A percentile compares a stretch with the other conserved stretches of the same genome.
phyloP scores from a whole-genome alignment of 2,113 vertebrate species.

The Eptesicus fuscus region DNA sequence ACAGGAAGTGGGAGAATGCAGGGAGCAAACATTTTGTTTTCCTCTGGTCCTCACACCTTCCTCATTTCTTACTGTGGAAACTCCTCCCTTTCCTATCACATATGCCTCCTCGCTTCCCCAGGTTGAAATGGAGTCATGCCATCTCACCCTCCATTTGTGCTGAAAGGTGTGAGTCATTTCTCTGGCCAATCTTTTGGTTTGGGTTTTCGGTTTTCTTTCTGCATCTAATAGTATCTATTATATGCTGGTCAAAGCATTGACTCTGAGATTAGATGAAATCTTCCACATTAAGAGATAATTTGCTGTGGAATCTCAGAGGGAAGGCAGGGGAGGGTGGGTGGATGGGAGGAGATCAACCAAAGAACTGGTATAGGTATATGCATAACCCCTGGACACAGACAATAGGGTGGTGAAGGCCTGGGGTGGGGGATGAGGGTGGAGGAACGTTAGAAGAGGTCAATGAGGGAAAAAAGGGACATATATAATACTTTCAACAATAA shows the following conservation, averaged over 20 bases:
- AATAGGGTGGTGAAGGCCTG: too few relatives aligned
- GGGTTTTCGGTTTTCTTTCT: background rate
- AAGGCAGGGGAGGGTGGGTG: too few relatives aligned
- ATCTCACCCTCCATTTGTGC: background rate
- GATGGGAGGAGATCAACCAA: too few relatives aligned
- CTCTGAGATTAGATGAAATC: background rate
- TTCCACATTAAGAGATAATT: background rate
- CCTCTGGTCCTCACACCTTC: slow-evolving; percentile 13
- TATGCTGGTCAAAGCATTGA: background rate
- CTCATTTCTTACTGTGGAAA: background rate
- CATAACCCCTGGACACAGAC: too few relatives aligned
- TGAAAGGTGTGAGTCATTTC: background rate
- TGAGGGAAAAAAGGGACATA: too few relatives aligned
- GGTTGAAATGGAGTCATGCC: fast-evolving
- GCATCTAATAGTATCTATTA: background rate
- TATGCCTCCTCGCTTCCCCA: background rate
- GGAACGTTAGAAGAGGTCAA: too few relatives aligned
- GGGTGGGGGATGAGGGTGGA: too few relatives aligned
- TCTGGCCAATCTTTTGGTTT: background rate
- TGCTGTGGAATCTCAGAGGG: too few relatives aligned
- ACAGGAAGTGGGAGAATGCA: slow-evolving; percentile 50
- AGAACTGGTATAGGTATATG: too few relatives aligned
- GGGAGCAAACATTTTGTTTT: slow-evolving; percentile 66
- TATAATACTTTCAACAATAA: too few relatives aligned
- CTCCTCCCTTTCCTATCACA: background rate